Percentiles rank a stretch among this genome's conserved stretches.
These are phyloP conservation scores for Mastigias papua DNA, from an alignment of 30 jellyfish, hydroid and myxozoan genomes.

Conservation along the genomic window DNA sequence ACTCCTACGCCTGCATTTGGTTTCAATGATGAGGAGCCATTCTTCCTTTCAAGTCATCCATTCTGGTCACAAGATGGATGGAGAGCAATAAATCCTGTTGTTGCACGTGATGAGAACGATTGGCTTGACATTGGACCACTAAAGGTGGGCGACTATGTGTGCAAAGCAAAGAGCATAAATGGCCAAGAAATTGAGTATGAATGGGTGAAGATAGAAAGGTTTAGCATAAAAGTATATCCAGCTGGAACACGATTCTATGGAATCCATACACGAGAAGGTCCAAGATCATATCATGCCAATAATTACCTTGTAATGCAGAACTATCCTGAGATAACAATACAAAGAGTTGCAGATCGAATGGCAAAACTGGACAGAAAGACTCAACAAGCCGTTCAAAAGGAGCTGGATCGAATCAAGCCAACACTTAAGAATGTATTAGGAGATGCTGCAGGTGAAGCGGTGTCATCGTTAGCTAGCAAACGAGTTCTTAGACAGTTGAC, in stretches of 20 bases:
- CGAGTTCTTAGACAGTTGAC: background rate
- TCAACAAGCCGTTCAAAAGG: constrained; percentile 9
- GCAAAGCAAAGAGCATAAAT: constrained; percentile 11
- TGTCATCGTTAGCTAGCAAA: constrained; percentile 33
- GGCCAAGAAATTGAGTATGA: constrained; percentile 21
- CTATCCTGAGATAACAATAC: constrained; percentile 57
- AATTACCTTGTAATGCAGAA: constrained; percentile 43
- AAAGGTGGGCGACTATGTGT: constrained; percentile 47
- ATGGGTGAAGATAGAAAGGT: constrained; percentile 20
- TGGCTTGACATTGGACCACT: constrained; percentile 71
- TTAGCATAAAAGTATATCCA: constrained; percentile 13
- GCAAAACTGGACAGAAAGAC: background rate
- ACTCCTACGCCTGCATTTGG: constrained; percentile 38
- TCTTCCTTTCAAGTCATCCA: constrained; percentile 59
- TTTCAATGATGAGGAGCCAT: constrained; percentile 42
- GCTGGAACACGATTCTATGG: constrained; percentile 57
- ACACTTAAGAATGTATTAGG: constrained; percentile 42
- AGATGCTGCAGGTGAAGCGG: constrained; percentile 37
- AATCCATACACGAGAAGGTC: constrained; percentile 62
- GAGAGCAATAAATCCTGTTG: constrained; percentile 66
- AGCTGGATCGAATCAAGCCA: constrained; percentile 18
- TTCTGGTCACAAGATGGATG: constrained; percentile 79
- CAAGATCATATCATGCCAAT: constrained; percentile 71
- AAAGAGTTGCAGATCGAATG: constrained; percentile 47
- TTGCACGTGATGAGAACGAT: constrained; percentile 18